Evolutionary conservation across 2,113 vertebrate genomes (phyloP), one percentile per base, ranked within the genome.

Genomic region (Ceyx melanurus): DNA sequence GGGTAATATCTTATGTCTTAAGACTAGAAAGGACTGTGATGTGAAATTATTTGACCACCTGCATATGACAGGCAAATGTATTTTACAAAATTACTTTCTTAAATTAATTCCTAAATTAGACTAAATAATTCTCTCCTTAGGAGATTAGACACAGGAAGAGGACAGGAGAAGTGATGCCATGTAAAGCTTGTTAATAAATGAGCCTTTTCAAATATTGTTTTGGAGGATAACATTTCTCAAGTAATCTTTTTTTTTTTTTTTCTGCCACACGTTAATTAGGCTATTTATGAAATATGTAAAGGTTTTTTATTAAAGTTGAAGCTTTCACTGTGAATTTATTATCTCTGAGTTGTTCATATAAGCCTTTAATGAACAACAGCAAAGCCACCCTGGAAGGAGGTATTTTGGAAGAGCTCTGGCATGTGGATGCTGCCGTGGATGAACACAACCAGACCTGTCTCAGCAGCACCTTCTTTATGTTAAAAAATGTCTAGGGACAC

Each of bases 141-240:
- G 62, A 91, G 82, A 76, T 88, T 87, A 92, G 92, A 87, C 22
- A 28, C 26, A 68, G 54, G 50, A 83, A 65, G 35, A 82, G 21
- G 54, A 61, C 33, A 42, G 53, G 64, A 80, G 65, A 93, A 89
- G 31, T 61, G 45, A 48, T 60, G 37, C 40, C 64, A 18, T 3
- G 4, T 83, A 86, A 50, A 81, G 18, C 73, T 64, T 51, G 10
- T 83, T 93, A 79, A 88, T 88, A 88, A 94, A 86, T n/a, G 31
- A 80, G 43, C 43, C 56, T 90, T 87, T 95, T 77, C 51, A 91
- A 67, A 71, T 56, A 60, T 33, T 91, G 60, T 81, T 93, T 90
- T 78, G 48, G 19, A 91, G n/a, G 29, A 35, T 86, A 86, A 65
- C 5, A 31, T 83, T 76, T 75, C 65, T 94, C 68, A 88, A 45